Conservation (phyloP, 2,113 vertebrate genomes). For the Tenrec ecaudatus region DNA sequence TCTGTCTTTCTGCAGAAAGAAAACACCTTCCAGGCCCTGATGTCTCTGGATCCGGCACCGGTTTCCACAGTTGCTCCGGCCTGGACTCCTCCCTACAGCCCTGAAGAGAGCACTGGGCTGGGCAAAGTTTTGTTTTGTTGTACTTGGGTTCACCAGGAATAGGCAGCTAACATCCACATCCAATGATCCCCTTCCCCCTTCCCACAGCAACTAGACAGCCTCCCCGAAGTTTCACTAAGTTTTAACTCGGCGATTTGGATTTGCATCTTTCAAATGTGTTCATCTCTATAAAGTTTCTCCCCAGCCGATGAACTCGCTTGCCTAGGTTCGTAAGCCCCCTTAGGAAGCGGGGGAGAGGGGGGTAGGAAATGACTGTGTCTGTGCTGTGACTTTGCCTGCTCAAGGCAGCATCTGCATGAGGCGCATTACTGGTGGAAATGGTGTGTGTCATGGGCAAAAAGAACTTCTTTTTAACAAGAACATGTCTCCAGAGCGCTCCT, state of each 20-base stretch:
- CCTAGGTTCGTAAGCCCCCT: fast-evolving
- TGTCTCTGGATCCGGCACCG: background rate
- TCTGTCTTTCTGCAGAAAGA: background rate
- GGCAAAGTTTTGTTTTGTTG: background rate
- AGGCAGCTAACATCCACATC: background rate
- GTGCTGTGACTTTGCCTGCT: background rate
- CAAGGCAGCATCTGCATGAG: background rate
- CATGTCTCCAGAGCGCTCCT: conserved; percentile 46
- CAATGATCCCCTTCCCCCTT: background rate
- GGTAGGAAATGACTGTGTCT: conserved; percentile 43
- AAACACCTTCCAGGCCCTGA: background rate
- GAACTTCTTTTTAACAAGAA: conserved; percentile 74
- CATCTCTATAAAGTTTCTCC: background rate
- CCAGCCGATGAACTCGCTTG: background rate
- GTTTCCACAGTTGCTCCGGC: background rate
- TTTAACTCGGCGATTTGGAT: background rate
- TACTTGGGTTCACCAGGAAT: background rate
- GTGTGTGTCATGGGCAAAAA: conserved; percentile 74
- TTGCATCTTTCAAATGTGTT: background rate
- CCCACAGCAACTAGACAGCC: background rate
- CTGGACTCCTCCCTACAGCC: background rate
- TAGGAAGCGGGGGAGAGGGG: fast-evolving
- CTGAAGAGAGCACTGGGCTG: background rate
- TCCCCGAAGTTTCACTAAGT: background rate
- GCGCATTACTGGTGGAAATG: conserved; percentile 74